Percentiles rank a stretch among this genome's conserved stretches.
These are phyloP conservation scores for Amaurobius ferox DNA, from an alignment of 2,888 invertebrate species.

Conservation along the genomic window DNA sequence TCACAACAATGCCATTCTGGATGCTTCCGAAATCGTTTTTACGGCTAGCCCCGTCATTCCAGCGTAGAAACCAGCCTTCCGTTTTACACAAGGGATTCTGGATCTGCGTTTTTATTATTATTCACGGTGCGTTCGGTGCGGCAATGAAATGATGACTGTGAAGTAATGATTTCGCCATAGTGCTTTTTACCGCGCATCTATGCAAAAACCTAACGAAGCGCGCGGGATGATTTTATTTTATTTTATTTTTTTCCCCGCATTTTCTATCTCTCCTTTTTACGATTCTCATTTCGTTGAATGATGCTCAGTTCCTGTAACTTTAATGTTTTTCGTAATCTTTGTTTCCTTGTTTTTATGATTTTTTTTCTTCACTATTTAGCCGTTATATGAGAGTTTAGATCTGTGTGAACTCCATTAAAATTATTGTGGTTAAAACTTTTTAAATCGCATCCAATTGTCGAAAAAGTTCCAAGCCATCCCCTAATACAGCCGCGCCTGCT, in stretches of 20 bases:
- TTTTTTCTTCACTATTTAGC: no score
- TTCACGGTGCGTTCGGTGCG: slow-evolving; percentile 22
- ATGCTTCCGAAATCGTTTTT: slow-evolving; percentile 38
- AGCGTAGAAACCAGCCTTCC: slow-evolving; percentile 26
- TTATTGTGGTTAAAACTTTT: no score
- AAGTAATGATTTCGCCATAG: slow-evolving; percentile 30
- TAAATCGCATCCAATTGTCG: no score
- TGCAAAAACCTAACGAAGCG: slow-evolving; percentile 22
- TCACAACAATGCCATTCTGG: neutral
- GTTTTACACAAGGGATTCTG: slow-evolving; percentile 29
- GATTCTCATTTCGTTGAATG: slow-evolving; percentile 20
- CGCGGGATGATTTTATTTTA: neutral
- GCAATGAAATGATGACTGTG: slow-evolving; percentile 21
- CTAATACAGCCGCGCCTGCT: no score
- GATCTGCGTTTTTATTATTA: slow-evolving; percentile 44
- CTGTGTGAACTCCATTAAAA: no score
- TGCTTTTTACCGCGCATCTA: neutral
- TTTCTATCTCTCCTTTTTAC: slow-evolving; percentile 2
- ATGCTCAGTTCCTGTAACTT: neutral
- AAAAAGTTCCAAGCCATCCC: no score
- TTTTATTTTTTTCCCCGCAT: slow-evolving; percentile 21
- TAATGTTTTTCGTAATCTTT: neutral
- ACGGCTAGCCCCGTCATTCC: neutral
- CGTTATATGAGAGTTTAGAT: no score
- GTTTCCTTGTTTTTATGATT: no score